Evolutionary conservation across 2,888 invertebrate genomes (phyloP).

Genomic region (Apantesis nais): DNA sequence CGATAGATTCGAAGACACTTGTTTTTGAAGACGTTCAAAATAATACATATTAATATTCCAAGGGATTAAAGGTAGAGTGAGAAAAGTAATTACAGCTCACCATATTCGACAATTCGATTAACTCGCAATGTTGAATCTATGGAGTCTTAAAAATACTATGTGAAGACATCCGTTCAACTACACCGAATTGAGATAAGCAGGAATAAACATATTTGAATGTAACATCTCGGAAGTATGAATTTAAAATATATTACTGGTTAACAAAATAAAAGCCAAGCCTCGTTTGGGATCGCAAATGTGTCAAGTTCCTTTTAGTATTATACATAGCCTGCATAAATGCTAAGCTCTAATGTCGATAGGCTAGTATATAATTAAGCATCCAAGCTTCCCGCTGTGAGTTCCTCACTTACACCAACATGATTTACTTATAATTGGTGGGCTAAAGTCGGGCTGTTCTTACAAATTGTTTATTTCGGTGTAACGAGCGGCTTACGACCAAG

Average conservation of each 20-base stretch:
- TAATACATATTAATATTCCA: not conserved
- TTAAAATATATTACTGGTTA: not conserved
- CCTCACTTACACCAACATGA: conserved; percentile 31
- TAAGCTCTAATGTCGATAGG: not conserved
- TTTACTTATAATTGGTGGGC: conserved; percentile 52
- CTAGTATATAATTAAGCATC: no score
- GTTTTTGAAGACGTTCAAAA: no score
- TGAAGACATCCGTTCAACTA: not conserved
- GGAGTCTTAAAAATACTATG: no score
- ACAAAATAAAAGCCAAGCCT: not conserved
- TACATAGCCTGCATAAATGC: not conserved
- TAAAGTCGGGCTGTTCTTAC: conserved; percentile 52
- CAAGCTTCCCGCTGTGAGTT: conserved; percentile 19
- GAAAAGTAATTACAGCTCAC: not conserved
- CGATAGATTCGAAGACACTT: no score
- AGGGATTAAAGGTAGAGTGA: not conserved
- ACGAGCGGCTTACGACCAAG: conserved; percentile 44
- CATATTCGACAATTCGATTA: no score
- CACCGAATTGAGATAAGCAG: not conserved
- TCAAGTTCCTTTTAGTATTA: not conserved
- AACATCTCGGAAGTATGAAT: not conserved
- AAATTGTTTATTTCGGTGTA: conserved; percentile 56
- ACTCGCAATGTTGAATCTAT: no score
- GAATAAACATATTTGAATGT: not conserved
- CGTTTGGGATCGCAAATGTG: not conserved